Base-by-base conservation (phyloP, 2,797 vertebrate genomes). In the Bradypodion pumilum region DNA sequence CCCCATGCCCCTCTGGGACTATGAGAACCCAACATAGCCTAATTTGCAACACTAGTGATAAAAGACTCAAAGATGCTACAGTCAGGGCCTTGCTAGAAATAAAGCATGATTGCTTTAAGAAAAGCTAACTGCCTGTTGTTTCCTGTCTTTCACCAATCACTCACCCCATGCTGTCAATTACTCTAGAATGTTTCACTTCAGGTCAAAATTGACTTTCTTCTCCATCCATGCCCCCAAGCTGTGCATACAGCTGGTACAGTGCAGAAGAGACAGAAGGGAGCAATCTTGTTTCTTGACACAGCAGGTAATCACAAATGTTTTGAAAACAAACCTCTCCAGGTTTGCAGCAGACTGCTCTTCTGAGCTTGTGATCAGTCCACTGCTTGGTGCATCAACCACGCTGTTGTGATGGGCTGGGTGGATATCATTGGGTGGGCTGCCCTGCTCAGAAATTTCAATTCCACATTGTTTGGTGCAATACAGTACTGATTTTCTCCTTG, bases 251-350 rank as follows among this genome's bases (percentile, higher is more conserved):
- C 83, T 86, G 77, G 70, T 62, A 72, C 81, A 73, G 37, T 0
- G 0, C 0, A 1, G 23, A 40, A 88, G 74, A 76, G 73, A 76
- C 65, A 15, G 74, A 79, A 89, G 10, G 52, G 68, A 87, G 77
- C 80, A 83, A 75, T 86, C 76, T 86, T 70, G 59, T 79, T 91
- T 77, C 70, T 68, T 52, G 74, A 84, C 88, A 82, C 90, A 86
- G 88, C 85, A 91, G 87, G 91, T 80, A 66, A 87, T 81, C 16
- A 0, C 85, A 89, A 83, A 70, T 89, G 90, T 93, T 93, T 93
- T 85, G 87, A 85, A 94, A 92, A 85, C 69, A 91, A 86, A 80
- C 78, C 86, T 88, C 89, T 89, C 68, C 66, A 69, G 74, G 2
- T 91, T 91, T 85, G 70, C 27, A 42, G 0, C 42, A 92, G 91